Conservation (phyloP, 2,113 vertebrate species). For the Hiodon tergisus region DNA sequence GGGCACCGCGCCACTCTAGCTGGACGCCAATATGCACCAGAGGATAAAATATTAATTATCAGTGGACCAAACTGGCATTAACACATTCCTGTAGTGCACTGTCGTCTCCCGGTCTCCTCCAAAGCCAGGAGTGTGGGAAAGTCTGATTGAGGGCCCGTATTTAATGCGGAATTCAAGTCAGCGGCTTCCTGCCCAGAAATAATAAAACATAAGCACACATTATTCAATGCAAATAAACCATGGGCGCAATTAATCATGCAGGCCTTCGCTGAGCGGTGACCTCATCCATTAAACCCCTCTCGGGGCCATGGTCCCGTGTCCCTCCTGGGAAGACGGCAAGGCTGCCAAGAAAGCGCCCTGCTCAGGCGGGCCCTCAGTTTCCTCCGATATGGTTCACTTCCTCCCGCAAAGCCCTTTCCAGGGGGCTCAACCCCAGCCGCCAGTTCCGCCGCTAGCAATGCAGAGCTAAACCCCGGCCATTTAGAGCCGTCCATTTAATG, state of each 20-base stretch:
- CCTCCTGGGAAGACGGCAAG: constrained; percentile 1
- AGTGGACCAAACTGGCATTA: background rate
- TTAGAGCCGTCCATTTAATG: constrained; percentile 6
- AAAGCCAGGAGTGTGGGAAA: background rate
- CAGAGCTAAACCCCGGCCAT: background rate
- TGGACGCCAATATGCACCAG: background rate
- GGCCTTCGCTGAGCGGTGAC: constrained; percentile 1
- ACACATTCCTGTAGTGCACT: background rate
- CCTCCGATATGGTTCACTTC: constrained; percentile 19
- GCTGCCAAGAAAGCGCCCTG: constrained; percentile 1
- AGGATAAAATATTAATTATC: background rate
- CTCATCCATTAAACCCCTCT: background rate
- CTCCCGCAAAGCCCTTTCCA: background rate
- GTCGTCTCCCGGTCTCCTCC: background rate
- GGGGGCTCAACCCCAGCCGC: background rate
- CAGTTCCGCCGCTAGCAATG: background rate
- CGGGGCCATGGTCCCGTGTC: background rate
- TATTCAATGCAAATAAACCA: constrained; percentile 21
- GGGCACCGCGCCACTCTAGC: background rate
- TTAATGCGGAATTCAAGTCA: constrained; percentile 18
- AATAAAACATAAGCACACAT: constrained; percentile 7
- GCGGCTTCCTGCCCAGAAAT: background rate
- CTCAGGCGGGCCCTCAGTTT: constrained; percentile 3
- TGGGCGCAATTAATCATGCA: constrained; percentile 18
- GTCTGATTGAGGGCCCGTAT: background rate